Conservation (phyloP, 2,888 invertebrate genomes). For the Helleia helle region DNA sequence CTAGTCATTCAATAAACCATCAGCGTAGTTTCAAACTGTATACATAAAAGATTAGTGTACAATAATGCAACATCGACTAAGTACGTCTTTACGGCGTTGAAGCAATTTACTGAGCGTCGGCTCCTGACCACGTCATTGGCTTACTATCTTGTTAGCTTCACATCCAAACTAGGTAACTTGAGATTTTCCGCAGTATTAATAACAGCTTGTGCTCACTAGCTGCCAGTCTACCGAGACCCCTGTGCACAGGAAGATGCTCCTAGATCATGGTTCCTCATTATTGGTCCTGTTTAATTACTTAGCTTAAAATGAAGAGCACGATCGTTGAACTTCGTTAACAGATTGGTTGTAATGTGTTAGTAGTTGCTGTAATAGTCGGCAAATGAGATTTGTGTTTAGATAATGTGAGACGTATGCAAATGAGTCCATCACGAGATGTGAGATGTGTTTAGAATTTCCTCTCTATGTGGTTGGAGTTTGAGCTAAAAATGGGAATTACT, state of each 20-base stretch:
- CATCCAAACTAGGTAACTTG: constrained; percentile 29
- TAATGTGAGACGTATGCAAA: too few relatives aligned
- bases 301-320: constrained; percentile 30
- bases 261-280: constrained; percentile 6
- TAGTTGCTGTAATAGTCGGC: too few relatives aligned
- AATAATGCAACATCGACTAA: constrained; percentile 7
- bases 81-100: constrained; percentile 14
- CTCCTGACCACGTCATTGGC: constrained; percentile 24
- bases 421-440: too few relatives aligned
- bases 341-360: constrained; percentile 14
- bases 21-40: neutral
- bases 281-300: constrained; percentile 29
- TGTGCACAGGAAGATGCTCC: neutral
- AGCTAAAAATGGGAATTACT: too few relatives aligned
- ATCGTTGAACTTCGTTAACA: constrained; percentile 23
- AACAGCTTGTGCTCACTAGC: constrained; percentile 20
- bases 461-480: too few relatives aligned
- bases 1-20: too few relatives aligned
- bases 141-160: constrained; percentile 25
- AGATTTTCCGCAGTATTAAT: constrained; percentile 31
- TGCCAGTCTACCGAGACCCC: constrained; percentile 10
- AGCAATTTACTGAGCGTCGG: constrained; percentile 20
- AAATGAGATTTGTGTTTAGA: too few relatives aligned
- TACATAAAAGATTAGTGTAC: constrained; percentile 4
- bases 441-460: too few relatives aligned